These are phyloP conservation scores for Nothobranchius kuhntae DNA, from an alignment of 2,113 vertebrate genomes.

Conservation along the genomic window DNA sequence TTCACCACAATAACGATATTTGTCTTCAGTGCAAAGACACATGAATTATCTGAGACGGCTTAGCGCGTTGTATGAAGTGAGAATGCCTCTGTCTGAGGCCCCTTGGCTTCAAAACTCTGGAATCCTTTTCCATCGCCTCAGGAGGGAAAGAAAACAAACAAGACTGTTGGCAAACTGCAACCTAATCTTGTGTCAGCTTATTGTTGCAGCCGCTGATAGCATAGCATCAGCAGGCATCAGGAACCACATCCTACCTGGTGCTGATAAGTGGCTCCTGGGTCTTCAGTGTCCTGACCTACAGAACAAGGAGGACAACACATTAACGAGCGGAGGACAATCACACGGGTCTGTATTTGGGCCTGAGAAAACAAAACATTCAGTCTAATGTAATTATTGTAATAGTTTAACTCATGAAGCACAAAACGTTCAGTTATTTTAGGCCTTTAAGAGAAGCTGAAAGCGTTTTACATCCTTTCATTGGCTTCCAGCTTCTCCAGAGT, in stretches of 20 bases:
- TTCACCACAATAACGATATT: slow-evolving; percentile 52
- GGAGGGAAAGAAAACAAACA: slow-evolving; percentile 7
- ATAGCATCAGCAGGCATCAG: background rate
- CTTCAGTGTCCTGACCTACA: slow-evolving; percentile 59
- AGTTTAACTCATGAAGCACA: too few species aligned
- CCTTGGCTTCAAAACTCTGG: slow-evolving; percentile 46
- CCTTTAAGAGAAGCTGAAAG: too few species aligned
- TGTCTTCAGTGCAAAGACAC: slow-evolving; percentile 32
- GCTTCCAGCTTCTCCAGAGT: too few species aligned
- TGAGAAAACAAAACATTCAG: background rate
- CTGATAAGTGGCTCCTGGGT: slow-evolving; percentile 23
- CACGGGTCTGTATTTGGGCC: background rate
- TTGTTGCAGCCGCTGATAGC: slow-evolving; percentile 19
- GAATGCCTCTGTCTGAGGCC: slow-evolving; percentile 41
- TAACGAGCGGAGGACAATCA: background rate
- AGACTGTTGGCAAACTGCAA: slow-evolving; percentile 2
- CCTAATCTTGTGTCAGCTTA: slow-evolving; percentile 14
- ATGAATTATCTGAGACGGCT: slow-evolving; percentile 62
- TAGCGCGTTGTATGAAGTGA: slow-evolving; percentile 33
- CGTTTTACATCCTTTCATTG: too few species aligned
- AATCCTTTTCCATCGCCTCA: slow-evolving; percentile 61
- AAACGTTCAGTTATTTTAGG: too few species aligned
- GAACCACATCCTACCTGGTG: slow-evolving; percentile 42
- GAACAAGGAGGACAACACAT: background rate
- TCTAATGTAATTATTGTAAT: too few species aligned